phyloP scores from a whole-genome alignment of 2,113 vertebrate species.

The Rhadina sibilatrix region DNA sequence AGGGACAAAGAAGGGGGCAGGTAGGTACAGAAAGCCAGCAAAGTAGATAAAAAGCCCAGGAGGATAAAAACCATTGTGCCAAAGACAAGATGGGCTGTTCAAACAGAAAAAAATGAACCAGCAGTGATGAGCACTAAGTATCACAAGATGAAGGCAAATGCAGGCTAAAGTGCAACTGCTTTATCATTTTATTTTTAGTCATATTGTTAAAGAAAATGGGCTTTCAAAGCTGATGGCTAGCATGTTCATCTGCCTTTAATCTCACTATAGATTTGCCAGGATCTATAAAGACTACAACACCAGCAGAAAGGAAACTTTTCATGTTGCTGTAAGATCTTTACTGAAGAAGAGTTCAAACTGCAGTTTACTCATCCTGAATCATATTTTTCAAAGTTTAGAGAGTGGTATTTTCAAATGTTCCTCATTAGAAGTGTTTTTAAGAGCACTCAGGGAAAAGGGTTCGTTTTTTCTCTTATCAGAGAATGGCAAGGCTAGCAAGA shows the following conservation, averaged over 20 bases:
- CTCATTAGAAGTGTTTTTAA: neutral
- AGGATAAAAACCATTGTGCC: neutral
- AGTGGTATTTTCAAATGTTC: neutral
- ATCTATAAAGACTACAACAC: neutral
- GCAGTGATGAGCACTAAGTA: neutral
- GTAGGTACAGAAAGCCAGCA: neutral
- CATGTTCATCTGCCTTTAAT: neutral
- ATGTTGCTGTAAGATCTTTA: neutral
- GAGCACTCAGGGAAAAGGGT: neutral
- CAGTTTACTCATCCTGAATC: neutral
- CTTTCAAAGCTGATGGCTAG: neutral
- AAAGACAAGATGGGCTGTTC: neutral
- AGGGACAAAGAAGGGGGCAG: neutral
- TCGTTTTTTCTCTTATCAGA: neutral
- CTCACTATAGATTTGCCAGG: neutral
- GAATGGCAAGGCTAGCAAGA: neutral
- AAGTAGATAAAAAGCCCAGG: neutral
- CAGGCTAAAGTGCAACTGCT: neutral
- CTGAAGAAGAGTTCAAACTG: neutral
- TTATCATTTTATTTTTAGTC: slow-evolving; percentile 3
- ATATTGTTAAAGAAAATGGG: neutral
- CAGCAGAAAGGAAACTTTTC: neutral
- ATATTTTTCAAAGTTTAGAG: neutral
- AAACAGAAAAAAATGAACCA: neutral
- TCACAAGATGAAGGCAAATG: neutral